Percentiles rank a stretch among this genome's conserved stretches.
These are phyloP conservation scores for Anolis carolinensis DNA, from an alignment of 2,113 vertebrate genomes.

Conservation along the genomic window DNA sequence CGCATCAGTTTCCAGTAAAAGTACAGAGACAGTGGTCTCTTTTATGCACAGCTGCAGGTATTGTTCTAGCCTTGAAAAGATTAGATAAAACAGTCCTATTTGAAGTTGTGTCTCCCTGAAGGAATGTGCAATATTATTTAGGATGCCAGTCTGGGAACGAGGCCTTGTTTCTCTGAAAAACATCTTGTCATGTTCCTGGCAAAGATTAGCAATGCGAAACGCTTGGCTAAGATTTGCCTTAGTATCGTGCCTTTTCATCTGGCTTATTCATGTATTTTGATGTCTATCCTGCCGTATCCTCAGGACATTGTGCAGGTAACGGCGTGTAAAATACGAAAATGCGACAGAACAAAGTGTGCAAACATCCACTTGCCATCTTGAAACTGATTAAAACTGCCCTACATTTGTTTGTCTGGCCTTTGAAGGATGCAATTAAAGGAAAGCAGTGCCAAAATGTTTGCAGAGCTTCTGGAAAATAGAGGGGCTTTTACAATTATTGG, in stretches of 20 bases:
- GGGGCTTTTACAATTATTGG: background rate
- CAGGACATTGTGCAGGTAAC: background rate
- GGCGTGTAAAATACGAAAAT: background rate
- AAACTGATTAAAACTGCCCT: background rate
- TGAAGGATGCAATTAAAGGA: background rate
- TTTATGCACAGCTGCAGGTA: slow-evolving; percentile 26
- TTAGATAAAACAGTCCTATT: background rate
- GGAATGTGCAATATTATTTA: slow-evolving; percentile 29
- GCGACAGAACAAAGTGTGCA: too few relatives aligned
- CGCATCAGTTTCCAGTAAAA: slow-evolving; percentile 11
- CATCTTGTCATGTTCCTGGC: background rate
- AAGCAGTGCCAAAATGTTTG: background rate
- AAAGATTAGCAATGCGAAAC: slow-evolving; percentile 12
- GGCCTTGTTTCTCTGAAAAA: slow-evolving; percentile 20
- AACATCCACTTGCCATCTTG: background rate
- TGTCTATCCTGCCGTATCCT: background rate
- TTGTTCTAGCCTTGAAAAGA: slow-evolving; percentile 19
- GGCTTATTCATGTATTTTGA: background rate
- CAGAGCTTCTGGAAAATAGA: background rate
- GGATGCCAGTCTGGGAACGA: slow-evolving; percentile 19
- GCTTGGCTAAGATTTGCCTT: background rate
- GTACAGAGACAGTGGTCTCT: slow-evolving; percentile 13
- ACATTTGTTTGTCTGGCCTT: background rate
- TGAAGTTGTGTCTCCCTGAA: slow-evolving; percentile 24
- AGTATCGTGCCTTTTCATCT: background rate